Evolutionary conservation across 2,888 invertebrate species (phyloP), one percentile per base, ranked within the genome.

Genomic region (Neoscelio sp.): DNA sequence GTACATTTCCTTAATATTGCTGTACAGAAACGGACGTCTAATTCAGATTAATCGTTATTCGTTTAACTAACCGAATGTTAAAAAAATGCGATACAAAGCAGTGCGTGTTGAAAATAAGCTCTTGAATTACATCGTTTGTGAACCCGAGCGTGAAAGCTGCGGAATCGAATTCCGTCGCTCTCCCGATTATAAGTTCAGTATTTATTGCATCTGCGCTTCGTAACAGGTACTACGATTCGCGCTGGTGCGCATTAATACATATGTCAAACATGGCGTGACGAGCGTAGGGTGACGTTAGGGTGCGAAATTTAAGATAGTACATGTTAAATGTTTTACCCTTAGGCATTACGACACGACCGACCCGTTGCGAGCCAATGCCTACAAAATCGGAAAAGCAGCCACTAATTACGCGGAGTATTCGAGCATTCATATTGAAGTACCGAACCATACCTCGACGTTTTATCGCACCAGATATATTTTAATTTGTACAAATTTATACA

Each of bases 401-500:
- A 86, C 86, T 86, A 86, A 86, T 86, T 86, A 86, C 86, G 86
- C 83, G 83, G 85, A 82, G 86, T 85, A 83, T 86, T 86, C 85
- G 83, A 85, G 86, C 86, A 85, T 86, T 42, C 58, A 79, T 67
- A 71, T 78, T 81, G 79, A 82, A 82, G 84, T 84, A 80, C 81
- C 80, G n/a, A n/a, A n/a, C n/a, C n/a, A n/a, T n/a, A n/a, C n/a
- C n/a, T n/a, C n/a, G n/a, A n/a, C n/a, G n/a, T n/a, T n/a, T n/a
- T n/a, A n/a, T n/a, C n/a, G n/a, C n/a, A n/a, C n/a, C n/a, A n/a
- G n/a, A n/a, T n/a, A n/a, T n/a, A n/a, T n/a, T n/a, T n/a, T n/a
- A n/a, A n/a, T n/a, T n/a, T n/a, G n/a, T n/a, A n/a, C n/a, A n/a
- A n/a, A n/a, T n/a, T n/a, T n/a, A n/a, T n/a, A n/a, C n/a, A n/a